Conservation (phyloP, 2,797 vertebrate species). For the Darevskia mixta region DNA sequence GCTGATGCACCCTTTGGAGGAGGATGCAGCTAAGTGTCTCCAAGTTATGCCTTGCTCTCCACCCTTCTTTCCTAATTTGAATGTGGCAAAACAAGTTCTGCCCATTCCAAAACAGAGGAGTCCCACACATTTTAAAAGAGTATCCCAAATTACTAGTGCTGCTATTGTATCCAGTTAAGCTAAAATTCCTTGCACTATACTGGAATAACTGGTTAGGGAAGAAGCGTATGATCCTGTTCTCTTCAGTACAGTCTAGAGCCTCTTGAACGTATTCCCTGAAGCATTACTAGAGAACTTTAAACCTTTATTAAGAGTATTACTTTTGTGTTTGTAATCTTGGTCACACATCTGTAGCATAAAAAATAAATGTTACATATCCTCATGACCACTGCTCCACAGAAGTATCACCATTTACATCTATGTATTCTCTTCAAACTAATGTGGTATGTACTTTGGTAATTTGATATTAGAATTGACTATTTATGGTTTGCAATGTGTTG, state of each 20-base stretch:
- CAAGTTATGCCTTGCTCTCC: not conserved
- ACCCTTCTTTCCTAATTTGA: not conserved
- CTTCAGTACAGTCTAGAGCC: not conserved
- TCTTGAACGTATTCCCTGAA: not conserved
- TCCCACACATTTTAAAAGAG: not conserved
- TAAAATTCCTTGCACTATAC: not conserved
- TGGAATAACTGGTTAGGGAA: not conserved
- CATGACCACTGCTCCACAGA: no score
- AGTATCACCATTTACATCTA: no score
- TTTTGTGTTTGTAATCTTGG: not conserved
- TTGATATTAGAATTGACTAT: no score
- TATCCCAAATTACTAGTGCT: not conserved
- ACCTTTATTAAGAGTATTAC: not conserved
- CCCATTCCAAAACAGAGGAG: not conserved
- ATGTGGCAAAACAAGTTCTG: slow-evolving; percentile 2
- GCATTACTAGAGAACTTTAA: not conserved
- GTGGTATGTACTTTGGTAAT: no score
- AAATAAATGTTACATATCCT: not conserved
- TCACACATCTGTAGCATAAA: not conserved
- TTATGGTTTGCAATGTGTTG: no score
- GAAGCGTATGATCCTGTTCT: not conserved
- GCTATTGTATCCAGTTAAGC: not conserved
- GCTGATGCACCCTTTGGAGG: not conserved
- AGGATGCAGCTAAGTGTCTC: not conserved
- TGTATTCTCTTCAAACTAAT: no score